These are phyloP conservation scores for Rhegmatorhina hoffmannsi DNA, from an alignment of 2,113 vertebrate species.

Conservation along the genomic window DNA sequence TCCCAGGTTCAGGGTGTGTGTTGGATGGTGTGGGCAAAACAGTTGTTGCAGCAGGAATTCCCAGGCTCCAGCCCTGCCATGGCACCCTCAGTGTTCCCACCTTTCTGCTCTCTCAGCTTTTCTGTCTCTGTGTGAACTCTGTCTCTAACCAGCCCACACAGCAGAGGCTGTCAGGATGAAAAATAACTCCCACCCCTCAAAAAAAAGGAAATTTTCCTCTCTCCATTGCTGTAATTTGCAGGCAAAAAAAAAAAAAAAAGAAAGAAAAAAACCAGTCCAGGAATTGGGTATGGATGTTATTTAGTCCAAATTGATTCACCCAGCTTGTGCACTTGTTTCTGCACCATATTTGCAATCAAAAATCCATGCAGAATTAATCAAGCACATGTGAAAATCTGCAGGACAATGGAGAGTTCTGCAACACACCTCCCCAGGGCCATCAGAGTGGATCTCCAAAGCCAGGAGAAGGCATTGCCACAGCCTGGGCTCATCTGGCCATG, in stretches of 20 bases:
- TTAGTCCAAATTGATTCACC: neutral
- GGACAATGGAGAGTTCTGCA: neutral
- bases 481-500: rapidly evolving
- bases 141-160: neutral
- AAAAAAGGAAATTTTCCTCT: neutral
- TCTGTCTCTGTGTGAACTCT: neutral
- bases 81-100: neutral
- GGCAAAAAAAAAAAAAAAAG: neutral
- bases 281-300: neutral
- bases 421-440: rapidly evolving
- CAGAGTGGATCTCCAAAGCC: neutral
- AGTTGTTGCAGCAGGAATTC: neutral
- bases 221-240: neutral
- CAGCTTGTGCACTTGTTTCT: neutral
- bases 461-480: rapidly evolving
- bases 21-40: rapidly evolving
- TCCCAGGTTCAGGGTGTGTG: rapidly evolving
- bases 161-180: neutral
- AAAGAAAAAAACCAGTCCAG: neutral
- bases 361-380: slow-evolving; percentile 9
- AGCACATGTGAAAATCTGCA: neutral
- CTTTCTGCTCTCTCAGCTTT: neutral
- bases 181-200: neutral
- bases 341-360: neutral
- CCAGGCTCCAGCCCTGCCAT: neutral